A percentile compares a stretch with the other conserved stretches of the same genome.
These are phyloP conservation scores for Hybognathus amarus DNA, from an alignment of 2,797 vertebrate species.

Conservation along the genomic window DNA sequence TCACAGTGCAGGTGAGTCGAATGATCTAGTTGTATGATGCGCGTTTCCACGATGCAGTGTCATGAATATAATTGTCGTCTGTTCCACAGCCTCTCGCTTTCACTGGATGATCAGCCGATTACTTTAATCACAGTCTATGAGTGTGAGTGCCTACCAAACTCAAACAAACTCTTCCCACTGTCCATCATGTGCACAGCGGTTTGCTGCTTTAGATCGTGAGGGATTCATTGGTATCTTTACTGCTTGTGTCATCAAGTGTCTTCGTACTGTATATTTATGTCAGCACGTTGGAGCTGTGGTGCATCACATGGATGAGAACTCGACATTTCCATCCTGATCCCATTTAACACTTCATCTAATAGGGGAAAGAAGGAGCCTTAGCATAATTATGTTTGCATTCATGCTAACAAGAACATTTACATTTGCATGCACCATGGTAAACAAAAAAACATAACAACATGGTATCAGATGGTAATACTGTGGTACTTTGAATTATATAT, in stretches of 20 bases:
- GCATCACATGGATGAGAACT: not conserved
- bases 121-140: not conserved
- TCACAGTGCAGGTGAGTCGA: slow-evolving; percentile 24
- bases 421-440: not conserved
- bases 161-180: not conserved
- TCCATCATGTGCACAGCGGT: not conserved
- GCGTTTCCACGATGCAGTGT: not conserved
- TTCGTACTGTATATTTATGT: not conserved
- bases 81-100: not conserved
- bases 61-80: slow-evolving; percentile 25
- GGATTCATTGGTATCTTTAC: not conserved
- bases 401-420: not conserved
- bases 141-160: slow-evolving; percentile 6
- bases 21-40: slow-evolving; percentile 12
- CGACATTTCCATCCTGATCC: not conserved
- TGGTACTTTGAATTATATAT: not conserved
- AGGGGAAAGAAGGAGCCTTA: not conserved
- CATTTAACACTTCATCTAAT: too few species aligned
- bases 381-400: not conserved
- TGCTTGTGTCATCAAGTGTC: too few species aligned
- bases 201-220: not conserved
- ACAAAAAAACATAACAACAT: not conserved
- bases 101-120: slow-evolving; percentile 24
- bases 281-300: not conserved
- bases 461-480: not conserved